phyloP scores from a whole-genome alignment of 2,888 invertebrate species.

The Sympetrum striolatum region DNA sequence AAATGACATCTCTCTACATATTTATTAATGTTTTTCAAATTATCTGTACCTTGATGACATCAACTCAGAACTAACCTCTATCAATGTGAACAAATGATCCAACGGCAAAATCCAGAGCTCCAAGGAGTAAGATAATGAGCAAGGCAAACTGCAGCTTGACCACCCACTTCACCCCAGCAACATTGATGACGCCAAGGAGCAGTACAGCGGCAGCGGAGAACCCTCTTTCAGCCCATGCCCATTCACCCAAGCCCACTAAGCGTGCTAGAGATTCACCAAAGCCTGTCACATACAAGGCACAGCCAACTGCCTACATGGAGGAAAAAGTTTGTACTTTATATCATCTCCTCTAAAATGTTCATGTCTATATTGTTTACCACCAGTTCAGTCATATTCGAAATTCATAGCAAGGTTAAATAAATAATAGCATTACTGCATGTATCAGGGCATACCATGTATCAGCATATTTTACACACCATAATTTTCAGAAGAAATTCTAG shows the following conservation, averaged over 20 bases:
- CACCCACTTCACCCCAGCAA: slow-evolving; percentile 98
- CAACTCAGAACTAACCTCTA: slow-evolving; percentile 64
- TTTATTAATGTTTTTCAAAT: background rate
- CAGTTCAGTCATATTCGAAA: too few relatives aligned
- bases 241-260: slow-evolving; percentile 73
- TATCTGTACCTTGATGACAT: background rate
- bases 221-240: slow-evolving; percentile 79
- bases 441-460: too few relatives aligned
- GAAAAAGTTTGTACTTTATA: background rate
- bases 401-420: too few relatives aligned
- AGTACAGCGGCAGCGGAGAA: slow-evolving; percentile 89
- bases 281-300: slow-evolving; percentile 94
- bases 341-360: too few relatives aligned
- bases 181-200: slow-evolving; percentile 86
- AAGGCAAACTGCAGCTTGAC: slow-evolving; percentile 92
- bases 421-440: too few relatives aligned
- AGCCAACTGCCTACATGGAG: slow-evolving; percentile 84
- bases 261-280: slow-evolving; percentile 96
- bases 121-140: slow-evolving; percentile 82
- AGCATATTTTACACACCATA: too few relatives aligned
- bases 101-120: slow-evolving; percentile 91
- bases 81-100: slow-evolving; percentile 85
- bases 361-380: too few relatives aligned
- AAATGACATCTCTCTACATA: background rate
- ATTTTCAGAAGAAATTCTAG: too few relatives aligned